A percentile compares a stretch with the other conserved stretches of the same genome.
These are phyloP conservation scores for Poecilus cupreus DNA, from an alignment of 2,888 invertebrate genomes.

Conservation along the genomic window DNA sequence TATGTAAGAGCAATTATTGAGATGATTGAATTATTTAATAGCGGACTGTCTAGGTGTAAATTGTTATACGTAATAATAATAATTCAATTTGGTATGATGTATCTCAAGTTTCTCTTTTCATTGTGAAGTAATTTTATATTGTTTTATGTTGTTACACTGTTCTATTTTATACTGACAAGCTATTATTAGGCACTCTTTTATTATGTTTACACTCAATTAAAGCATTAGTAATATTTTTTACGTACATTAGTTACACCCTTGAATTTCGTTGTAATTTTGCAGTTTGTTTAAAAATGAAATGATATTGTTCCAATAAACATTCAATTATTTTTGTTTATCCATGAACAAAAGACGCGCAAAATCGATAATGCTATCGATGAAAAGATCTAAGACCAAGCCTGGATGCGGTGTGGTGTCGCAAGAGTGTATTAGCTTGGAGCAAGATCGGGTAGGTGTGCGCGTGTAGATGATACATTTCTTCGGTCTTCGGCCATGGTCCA, in stretches of 20 bases:
- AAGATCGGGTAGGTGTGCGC: neutral
- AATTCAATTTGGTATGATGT: neutral
- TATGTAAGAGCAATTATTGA: constrained; percentile 26
- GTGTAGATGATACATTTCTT: constrained; percentile 47
- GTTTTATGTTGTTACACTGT: neutral
- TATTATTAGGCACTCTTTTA: neutral
- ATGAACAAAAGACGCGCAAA: neutral
- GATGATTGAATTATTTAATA: constrained; percentile 29
- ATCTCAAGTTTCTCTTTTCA: constrained; percentile 29
- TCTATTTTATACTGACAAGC: constrained; percentile 3
- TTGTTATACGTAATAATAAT: constrained; percentile 3
- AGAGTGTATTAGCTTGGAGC: neutral
- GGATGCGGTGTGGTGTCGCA: neutral
- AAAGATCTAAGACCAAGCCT: constrained; percentile 13
- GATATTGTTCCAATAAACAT: too few relatives aligned
- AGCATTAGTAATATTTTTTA: neutral
- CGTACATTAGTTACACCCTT: too few relatives aligned
- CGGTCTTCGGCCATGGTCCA: neutral
- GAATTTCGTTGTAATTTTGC: too few relatives aligned
- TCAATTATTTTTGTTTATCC: neutral
- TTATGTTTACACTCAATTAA: neutral
- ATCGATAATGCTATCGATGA: neutral
- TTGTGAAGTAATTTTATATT: constrained; percentile 21
- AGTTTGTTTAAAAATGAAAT: too few relatives aligned
- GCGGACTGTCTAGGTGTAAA: neutral